Evolutionary conservation across 2,888 invertebrate genomes (phyloP), one percentile per base, ranked within the genome.

Genomic region (Diarsia brunnea): DNA sequence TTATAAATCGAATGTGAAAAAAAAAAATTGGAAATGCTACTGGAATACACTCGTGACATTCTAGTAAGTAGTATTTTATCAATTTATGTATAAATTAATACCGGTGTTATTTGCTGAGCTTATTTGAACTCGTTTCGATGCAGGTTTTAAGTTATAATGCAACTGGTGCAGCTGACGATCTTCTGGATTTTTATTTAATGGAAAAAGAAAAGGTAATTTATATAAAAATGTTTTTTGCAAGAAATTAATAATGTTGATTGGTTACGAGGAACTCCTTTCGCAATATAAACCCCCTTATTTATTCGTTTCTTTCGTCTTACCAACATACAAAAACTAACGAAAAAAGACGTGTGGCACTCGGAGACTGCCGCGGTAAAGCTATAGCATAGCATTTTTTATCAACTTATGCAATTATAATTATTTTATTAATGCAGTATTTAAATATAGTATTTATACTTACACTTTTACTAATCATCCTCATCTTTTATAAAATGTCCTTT

Each of bases 11-110:
- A 16, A 11, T 2, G 19, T 3, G 21, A 47, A 45, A 24, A 24
- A 53, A 53, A 53, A 53, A 1, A n/a, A 2, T 7, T 58, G 27
- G n/a, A 11, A 31, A 66, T 76, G 75, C 19, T 60, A 14, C 4
- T 65, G 47, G 16, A 64, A 49, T 58, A 27, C 24, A 75, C 38
- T 1, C 67, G 75, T 60, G 27, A 43, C 8, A 16, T 77, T 67
- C 21, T 67, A 16, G 67, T 77, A 24, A 75, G 75, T 75, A 27
- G 8, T n/a, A 38, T 31, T 31, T 27, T 3, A 63, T 2, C 16
- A 38, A 27, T 27, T n/a, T n/a, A n/a, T n/a, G 4, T 8, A 24
- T 24, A 24, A 24, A 55, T 55, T 7, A 16, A 58, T 58, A 8
- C 16, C 27, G 16, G 24, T 16, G 58, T 16, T 27, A 27, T 58